phyloP scores from a whole-genome alignment of 1,140 invertebrate species.

The Amyelois transitella region DNA sequence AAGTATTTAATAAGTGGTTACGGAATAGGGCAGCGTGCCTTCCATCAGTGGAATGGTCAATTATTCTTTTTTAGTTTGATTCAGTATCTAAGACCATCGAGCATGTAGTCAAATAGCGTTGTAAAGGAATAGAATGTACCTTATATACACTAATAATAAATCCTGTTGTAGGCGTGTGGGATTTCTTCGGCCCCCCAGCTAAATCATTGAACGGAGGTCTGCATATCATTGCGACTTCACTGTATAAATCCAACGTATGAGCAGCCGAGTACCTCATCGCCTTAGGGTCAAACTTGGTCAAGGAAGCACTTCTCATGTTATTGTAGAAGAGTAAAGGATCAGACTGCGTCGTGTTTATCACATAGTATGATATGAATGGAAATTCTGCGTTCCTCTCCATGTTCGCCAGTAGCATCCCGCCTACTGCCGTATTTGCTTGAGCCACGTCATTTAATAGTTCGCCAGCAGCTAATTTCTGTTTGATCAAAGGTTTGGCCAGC shows the following conservation, averaged over 20 bases:
- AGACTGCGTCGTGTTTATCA: conserved; percentile 89
- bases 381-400: conserved; percentile 93
- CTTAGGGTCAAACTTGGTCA: conserved; percentile 88
- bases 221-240: conserved; percentile 92
- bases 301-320: conserved; percentile 84
- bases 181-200: conserved; percentile 81
- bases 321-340: conserved; percentile 90
- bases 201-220: conserved; percentile 87
- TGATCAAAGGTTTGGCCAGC: conserved; percentile 82
- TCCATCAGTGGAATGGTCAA: too few relatives aligned
- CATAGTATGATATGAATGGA: conserved; percentile 92
- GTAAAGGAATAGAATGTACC: conserved; percentile 54
- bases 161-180: conserved; percentile 85
- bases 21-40: too few relatives aligned
- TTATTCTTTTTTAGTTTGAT: too few relatives aligned
- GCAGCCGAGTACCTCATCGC: conserved; percentile 86
- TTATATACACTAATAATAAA: conserved; percentile 95
- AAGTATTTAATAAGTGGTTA: too few relatives aligned
- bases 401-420: conserved; percentile 89
- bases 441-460: conserved; percentile 85
- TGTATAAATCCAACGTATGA: conserved; percentile 89
- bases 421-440: conserved; percentile 80
- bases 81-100: background rate
- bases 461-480: conserved; percentile 84
- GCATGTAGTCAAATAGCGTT: background rate